Base-by-base conservation (phyloP, 2,888 invertebrate species). In the Catonia carolina region DNA sequence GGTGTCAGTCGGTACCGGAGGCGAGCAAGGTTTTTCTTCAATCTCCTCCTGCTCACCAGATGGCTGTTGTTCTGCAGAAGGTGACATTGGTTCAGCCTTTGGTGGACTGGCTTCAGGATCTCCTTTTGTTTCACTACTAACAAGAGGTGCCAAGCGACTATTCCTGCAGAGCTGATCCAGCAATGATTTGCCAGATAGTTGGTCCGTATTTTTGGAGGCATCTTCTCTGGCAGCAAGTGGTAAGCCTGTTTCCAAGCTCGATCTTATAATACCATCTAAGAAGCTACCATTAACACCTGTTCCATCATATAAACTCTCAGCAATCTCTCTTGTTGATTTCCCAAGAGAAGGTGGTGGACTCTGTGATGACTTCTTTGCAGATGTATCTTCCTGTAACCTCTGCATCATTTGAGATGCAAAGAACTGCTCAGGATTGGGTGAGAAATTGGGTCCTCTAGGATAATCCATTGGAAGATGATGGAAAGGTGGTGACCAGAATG, bases 221-320 rank as follows among this genome's bases (percentile, higher is more conserved):
- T 36, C 45, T 7, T 49, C 54, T 39, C 48, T 53, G 23, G 45
- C 45, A 10, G 49, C 54, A 17, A 37, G 23, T 2, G 61, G 53
- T 65, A 82, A 81, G 4, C 83, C 83, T 33, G 82, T 80, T 71
- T 89, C 89, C 60, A 91, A 75, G 64, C 85, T 86, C 63, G 89
- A 87, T 66, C 89, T 77, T 64, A 91, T 91, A 66, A 90, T 86
- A 52, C 88, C 89, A 69, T 90, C 89, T 52, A 89, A 77, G 71
- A 89, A 87, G 67, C 82, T 77, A n/a, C 87, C 86, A 62, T 87
- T 88, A 63, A 85, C 82, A 3, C 77, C 78, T 42, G 78, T 74
- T 15, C 77, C 78, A 70, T 86, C 78, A 77, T 87, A 78, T 50
- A 83, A 71, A 52, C 78, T 81, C 67, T 84, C 84, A 27, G 81